Evolutionary conservation across 2,888 invertebrate genomes (phyloP).

Genomic region (Drosophila testacea): DNA sequence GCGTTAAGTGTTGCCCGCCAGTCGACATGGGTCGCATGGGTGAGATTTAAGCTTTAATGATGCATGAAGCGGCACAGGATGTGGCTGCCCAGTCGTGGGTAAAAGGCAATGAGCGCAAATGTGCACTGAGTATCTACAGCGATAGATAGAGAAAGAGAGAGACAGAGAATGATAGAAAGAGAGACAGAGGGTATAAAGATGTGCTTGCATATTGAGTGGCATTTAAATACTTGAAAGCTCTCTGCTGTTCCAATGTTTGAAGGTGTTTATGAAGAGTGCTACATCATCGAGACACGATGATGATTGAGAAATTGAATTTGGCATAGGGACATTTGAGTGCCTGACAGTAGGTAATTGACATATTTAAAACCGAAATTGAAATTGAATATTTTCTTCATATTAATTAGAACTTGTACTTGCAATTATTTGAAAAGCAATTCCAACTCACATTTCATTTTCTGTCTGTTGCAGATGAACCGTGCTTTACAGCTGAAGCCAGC

Average conservation of each 20-base stretch:
- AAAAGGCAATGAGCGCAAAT: constrained; percentile 80
- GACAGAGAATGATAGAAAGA: not conserved
- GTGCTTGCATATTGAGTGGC: constrained; percentile 78
- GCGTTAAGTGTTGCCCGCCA: constrained; percentile 74
- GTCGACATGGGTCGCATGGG: constrained; percentile 78
- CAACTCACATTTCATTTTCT: not conserved
- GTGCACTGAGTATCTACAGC: constrained; percentile 40
- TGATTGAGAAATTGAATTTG: constrained; percentile 53
- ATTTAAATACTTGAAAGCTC: constrained; percentile 72
- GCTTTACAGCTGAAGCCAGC: constrained; percentile 99
- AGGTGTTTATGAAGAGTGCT: constrained; percentile 74
- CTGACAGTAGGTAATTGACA: constrained; percentile 21
- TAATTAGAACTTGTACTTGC: constrained; percentile 4
- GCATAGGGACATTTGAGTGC: constrained; percentile 17
- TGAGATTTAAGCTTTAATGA: constrained; percentile 81
- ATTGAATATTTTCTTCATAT: not conserved
- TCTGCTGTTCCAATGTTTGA: constrained; percentile 46
- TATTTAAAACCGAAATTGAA: constrained; percentile 8
- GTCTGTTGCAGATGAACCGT: constrained; percentile 97
- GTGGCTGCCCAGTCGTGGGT: constrained; percentile 80
- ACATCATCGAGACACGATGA: constrained; percentile 49
- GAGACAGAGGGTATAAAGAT: constrained; percentile 48
- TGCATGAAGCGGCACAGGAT: constrained; percentile 81
- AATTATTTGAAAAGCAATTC: not conserved
- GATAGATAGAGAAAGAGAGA: constrained; percentile 5